Evolutionary conservation across 2,888 invertebrate genomes (phyloP).

Genomic region (Apotomis betuletana): DNA sequence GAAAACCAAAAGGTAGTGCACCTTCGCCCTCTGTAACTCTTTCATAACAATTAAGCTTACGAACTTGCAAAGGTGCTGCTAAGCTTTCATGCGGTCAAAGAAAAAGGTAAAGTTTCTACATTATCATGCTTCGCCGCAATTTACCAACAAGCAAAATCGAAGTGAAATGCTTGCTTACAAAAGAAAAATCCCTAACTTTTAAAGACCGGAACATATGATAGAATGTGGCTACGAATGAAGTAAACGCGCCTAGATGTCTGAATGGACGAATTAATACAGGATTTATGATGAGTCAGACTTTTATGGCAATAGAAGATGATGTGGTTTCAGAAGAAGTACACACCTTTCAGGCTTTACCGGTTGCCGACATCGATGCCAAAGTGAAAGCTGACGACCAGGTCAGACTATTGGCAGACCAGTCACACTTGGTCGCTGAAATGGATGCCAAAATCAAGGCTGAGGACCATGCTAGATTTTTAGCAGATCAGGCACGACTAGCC

Average conservation of each 20-base stretch:
- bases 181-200: too few species aligned
- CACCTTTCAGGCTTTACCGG: slow-evolving; percentile 60
- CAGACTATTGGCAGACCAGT: slow-evolving; percentile 53
- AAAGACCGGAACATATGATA: too few species aligned
- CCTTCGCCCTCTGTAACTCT: slow-evolving; percentile 53
- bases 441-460: slow-evolving; percentile 64
- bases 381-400: slow-evolving; percentile 51
- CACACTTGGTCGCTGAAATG: slow-evolving; percentile 70
- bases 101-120: too few species aligned
- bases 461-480: slow-evolving; percentile 46
- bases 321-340: background rate
- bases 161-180: too few species aligned
- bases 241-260: slow-evolving; percentile 42
- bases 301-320: slow-evolving; percentile 53
- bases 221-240: slow-evolving; percentile 1
- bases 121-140: too few species aligned
- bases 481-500: slow-evolving; percentile 60
- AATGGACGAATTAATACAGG: too few species aligned
- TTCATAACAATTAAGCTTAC: too few species aligned
- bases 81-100: too few species aligned
- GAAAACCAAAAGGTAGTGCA: slow-evolving; percentile 60
- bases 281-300: too few species aligned
- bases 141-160: too few species aligned
- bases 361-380: slow-evolving; percentile 69
- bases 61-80: too few species aligned